Base-by-base conservation (phyloP, 2,888 invertebrate species). In the Eilema caniola region DNA sequence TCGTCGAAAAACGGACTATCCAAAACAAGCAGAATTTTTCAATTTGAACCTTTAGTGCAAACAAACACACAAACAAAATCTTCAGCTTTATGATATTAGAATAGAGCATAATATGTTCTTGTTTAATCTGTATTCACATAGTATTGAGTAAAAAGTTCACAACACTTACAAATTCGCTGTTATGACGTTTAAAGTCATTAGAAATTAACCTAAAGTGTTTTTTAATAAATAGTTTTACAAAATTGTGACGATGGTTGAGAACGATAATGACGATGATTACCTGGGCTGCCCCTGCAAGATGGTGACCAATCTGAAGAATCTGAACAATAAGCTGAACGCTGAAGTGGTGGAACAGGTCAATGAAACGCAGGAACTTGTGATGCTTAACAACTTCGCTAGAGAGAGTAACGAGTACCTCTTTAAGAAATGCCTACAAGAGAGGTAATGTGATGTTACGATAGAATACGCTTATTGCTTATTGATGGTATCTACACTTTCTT, bases 371-470 rank as follows among this genome's bases (percentile, higher is more conserved):
- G 93, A 94, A 72, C 74, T 95, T 75, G 86, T 92, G 53, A 89
- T 93, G 90, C 81, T 94, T 47, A 93, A 91, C 61, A 88, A 84
- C 62, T 94, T 92, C 68, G 89, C 91, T 0, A 86, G 86, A 24
- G 94, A 95, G 74, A 86, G 88, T 37, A 93, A 90, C 74, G 94
- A 95, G 74, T 90, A 88, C 69, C 83, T 87, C 23, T 88, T 92
- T 60, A 92, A 88, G 69, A 90, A 89, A 66, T 86, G 87, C 72
- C 81, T 95, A 53, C 85, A 92, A 67, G 87, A 92, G 65, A 92
- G 94, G 94, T 85, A 73, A 66, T 16, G 11, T 71, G 3, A 62
- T 14, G n/a, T 8, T 25, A 28, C 4, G n/a, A 4, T 37, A 62
- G 33, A 24, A 24, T 37, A 37, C 7, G 10, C 33, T 33, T 33